phyloP scores from a whole-genome alignment of 2,888 invertebrate genomes.

The Dioctria linearis region DNA sequence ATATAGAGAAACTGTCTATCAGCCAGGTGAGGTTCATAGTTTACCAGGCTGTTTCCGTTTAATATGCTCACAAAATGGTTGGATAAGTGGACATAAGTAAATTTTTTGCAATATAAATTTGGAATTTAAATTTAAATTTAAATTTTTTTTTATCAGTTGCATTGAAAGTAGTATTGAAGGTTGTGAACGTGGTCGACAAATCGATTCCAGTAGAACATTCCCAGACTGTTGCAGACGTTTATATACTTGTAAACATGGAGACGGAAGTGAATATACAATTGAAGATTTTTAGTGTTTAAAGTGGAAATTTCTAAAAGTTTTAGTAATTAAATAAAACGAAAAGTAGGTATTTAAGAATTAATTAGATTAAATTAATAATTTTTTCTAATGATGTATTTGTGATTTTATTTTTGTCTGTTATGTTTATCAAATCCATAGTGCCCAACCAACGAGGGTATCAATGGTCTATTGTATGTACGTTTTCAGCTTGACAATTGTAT shows the following conservation, averaged over 20 bases:
- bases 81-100: slow-evolving; percentile 34
- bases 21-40: slow-evolving; percentile 11
- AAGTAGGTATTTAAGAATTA: too few relatives aligned
- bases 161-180: background rate
- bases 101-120: background rate
- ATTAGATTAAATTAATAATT: too few relatives aligned
- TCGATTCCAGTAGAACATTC: slow-evolving; percentile 15
- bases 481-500: too few relatives aligned
- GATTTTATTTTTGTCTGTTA: too few relatives aligned
- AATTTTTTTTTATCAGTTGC: background rate
- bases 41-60: slow-evolving; percentile 4
- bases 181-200: slow-evolving; percentile 2
- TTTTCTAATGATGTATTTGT: too few relatives aligned
- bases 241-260: slow-evolving; percentile 14
- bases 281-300: slow-evolving; percentile 21
- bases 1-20: background rate
- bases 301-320: background rate
- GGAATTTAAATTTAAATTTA: background rate
- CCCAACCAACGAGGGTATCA: too few relatives aligned
- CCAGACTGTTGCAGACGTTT: slow-evolving; percentile 24
- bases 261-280: slow-evolving; percentile 19
- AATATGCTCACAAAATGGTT: slow-evolving; percentile 2
- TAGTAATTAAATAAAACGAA: too few relatives aligned
- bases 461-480: too few relatives aligned
- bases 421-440: too few relatives aligned